Percentiles rank a stretch among this genome's conserved stretches.
These are phyloP conservation scores for Lissocephala sabroskyi DNA, from an alignment of 2,888 invertebrate genomes.

Conservation along the genomic window DNA sequence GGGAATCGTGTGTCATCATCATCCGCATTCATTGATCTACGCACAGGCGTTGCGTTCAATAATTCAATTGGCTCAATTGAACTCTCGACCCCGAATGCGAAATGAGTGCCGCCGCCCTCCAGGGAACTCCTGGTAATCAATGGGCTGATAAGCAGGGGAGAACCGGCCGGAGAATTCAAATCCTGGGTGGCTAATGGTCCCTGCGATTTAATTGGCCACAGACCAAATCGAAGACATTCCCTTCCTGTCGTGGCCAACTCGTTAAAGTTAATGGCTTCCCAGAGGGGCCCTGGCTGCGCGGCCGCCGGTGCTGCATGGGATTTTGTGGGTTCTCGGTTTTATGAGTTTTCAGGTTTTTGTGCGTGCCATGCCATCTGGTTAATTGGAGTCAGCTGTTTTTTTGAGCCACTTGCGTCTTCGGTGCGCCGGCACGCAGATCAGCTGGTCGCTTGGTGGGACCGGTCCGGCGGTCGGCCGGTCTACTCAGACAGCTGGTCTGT, in stretches of 20 bases:
- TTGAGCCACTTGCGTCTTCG: conserved; percentile 14
- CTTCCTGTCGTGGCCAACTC: conserved; percentile 9
- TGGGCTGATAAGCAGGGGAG: no score
- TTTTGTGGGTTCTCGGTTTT: conserved; percentile 9
- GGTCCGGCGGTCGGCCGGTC: no score
- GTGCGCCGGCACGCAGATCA: conserved; percentile 28
- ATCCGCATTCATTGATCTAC: conserved; percentile 19
- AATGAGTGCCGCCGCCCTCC: no score
- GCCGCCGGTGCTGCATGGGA: conserved; percentile 18
- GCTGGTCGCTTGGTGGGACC: conserved; percentile 45
- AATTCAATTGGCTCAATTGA: conserved; percentile 70
- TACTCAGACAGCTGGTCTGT: no score
- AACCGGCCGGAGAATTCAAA: no score
- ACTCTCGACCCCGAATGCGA: conserved; percentile 47
- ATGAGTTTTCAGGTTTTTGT: conserved; percentile 1
- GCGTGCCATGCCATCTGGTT: conserved; percentile 41
- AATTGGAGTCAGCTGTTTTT: conserved; percentile 62
- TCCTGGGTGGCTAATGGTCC: no score
- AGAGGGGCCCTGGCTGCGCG: conserved; percentile 15
- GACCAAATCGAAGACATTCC: no score
- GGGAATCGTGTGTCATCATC: no score
- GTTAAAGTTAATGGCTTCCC: conserved; percentile 38
- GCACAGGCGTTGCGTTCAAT: conserved; percentile 35
- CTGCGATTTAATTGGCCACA: no score
- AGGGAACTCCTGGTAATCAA: no score